A percentile compares a stretch with the other conserved stretches of the same genome.
Conservation (phyloP, 1,140 invertebrate genomes). For the Calephelis virginiensis region DNA sequence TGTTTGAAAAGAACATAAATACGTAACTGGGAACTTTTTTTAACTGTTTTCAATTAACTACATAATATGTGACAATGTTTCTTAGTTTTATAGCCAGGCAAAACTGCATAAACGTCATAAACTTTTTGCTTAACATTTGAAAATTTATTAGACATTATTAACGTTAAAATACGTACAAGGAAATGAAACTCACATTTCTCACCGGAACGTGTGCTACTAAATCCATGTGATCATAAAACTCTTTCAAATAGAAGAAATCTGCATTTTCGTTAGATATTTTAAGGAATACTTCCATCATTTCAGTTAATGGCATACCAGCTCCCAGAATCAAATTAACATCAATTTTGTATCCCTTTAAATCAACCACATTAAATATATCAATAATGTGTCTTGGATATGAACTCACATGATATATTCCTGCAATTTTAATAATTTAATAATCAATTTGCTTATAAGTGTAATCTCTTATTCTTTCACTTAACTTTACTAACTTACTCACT, state of each 20-base stretch:
- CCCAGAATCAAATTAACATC: constrained; percentile 80
- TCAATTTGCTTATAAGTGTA: too few relatives aligned
- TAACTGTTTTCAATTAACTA: too few relatives aligned
- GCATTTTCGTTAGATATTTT: constrained; percentile 73
- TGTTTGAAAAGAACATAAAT: too few relatives aligned
- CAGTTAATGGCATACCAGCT: constrained; percentile 82
- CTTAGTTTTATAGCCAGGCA: too few relatives aligned
- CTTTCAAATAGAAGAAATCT: constrained; percentile 68
- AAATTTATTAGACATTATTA: neutral
- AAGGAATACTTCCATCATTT: constrained; percentile 83
- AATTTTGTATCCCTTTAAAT: constrained; percentile 80
- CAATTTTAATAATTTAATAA: constrained; percentile 20
- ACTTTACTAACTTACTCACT: too few relatives aligned
- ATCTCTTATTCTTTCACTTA: too few relatives aligned
- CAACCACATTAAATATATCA: constrained; percentile 84
- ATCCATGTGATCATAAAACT: constrained; percentile 80
- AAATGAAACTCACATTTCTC: constrained; percentile 77
- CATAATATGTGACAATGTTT: too few relatives aligned
- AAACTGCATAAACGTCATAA: too few relatives aligned
- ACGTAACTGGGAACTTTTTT: too few relatives aligned
- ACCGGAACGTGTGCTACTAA: constrained; percentile 86
- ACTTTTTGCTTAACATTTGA: too few relatives aligned
- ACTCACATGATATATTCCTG: constrained; percentile 65
- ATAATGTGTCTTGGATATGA: constrained; percentile 79
- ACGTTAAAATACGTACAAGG: too few relatives aligned